These are phyloP conservation scores for Eristalinus aeneus DNA, from an alignment of 2,888 invertebrate species.

Conservation along the genomic window DNA sequence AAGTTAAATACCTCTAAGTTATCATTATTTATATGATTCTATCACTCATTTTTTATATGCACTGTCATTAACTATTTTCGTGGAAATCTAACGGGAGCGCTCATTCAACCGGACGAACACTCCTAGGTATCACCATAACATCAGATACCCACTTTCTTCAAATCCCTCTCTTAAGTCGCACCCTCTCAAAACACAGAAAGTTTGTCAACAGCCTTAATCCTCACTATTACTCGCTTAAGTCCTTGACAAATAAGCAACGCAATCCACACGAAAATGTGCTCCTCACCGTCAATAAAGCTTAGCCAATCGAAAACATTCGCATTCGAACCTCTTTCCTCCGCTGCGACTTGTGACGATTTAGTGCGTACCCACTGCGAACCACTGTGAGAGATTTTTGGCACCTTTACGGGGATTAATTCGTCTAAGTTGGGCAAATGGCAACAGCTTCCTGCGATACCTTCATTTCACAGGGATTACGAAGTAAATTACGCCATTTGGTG, in stretches of 20 bases:
- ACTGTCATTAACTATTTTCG: too few species aligned
- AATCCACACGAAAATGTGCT: background rate
- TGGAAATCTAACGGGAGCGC: too few species aligned
- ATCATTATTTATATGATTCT: too few species aligned
- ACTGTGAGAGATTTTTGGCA: background rate
- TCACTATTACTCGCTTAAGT: background rate
- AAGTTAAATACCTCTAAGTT: too few species aligned
- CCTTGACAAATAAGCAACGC: background rate
- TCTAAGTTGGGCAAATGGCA: background rate
- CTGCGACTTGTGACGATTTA: background rate
- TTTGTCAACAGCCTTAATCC: background rate
- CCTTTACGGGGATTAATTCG: constrained; percentile 11
- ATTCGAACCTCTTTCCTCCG: background rate
- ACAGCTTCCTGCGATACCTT: background rate
- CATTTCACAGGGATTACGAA: constrained; percentile 3
- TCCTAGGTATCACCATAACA: too few species aligned
- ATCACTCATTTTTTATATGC: too few species aligned
- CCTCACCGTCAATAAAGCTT: background rate
- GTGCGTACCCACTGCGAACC: background rate
- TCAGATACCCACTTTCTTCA: too few species aligned
- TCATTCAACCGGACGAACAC: too few species aligned
- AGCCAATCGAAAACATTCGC: background rate
- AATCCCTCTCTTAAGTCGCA: too few species aligned
- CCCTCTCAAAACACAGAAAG: background rate
- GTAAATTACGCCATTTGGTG: background rate